Base-by-base conservation (phyloP, 2,888 invertebrate species). In the Dendrolimus pini region DNA sequence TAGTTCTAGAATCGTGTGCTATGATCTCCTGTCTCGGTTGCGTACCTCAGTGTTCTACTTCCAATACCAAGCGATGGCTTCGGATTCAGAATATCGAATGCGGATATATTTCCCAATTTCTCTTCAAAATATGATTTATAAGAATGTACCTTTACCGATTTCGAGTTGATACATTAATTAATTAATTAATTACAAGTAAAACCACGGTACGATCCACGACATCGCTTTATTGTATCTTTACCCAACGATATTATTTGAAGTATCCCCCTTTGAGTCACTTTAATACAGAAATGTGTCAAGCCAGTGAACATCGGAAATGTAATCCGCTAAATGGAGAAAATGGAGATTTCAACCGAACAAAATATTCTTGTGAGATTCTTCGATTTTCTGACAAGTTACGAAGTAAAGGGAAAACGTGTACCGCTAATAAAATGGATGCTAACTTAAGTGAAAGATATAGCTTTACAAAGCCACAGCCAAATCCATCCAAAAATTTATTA, bases 331-430 rank as follows among this genome's bases (percentile, higher is more conserved):
- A 47, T 47, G 47, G 9, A 47, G 47, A 47, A 47, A 47, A 47
- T 47, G 7, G 47, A 47, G 47, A 47, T 47, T 47, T 47, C 47
- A 47, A 47, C 9, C 47, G 47, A 59, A 57, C 60, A 57, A 53
- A 61, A 61, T 62, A 61, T 59, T 63, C 60, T 61, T 59, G 58
- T 54, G 55, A 53, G 55, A 52, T 59, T 61, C 54, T 59, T 58
- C 59, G 61, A 60, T 58, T 60, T 47, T 1, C 12, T 47, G 47
- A 12, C 47, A 47, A 47, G 47, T 47, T 47, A 10, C 30, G 30
- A 30, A 30, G 6, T 30, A 30, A 30, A 30, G 30, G 30, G 30
- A 30, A 30, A 30, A 30, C 30, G 30, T 30, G 30, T 30, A 30
- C 30, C 6, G 30, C 30, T 30, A 30, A 30, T 30, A 30, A 30